Percentiles rank a stretch among this genome's conserved stretches.
These are phyloP conservation scores for Halictus quadricinctus DNA, from an alignment of 2,888 invertebrate species.

Conservation along the genomic window DNA sequence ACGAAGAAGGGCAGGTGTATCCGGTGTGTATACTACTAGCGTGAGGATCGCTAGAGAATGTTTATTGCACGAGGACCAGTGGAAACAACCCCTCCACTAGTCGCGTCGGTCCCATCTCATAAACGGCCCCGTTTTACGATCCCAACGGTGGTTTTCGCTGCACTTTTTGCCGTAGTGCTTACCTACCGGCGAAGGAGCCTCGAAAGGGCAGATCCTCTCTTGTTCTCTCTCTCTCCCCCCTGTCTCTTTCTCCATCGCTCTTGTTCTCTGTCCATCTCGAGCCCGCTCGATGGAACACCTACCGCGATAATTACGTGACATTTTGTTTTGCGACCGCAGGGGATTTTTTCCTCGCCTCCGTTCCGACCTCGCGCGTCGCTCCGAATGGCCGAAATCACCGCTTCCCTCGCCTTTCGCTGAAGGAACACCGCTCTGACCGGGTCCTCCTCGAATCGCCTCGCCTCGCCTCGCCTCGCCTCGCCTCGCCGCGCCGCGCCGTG, in stretches of 20 bases:
- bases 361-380: constrained; percentile 54
- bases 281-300: constrained; percentile 72
- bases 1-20: constrained; percentile 41
- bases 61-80: constrained; percentile 59
- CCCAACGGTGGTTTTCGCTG: constrained; percentile 66
- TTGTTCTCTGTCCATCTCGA: neutral
- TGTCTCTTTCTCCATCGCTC: neutral
- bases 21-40: constrained; percentile 13
- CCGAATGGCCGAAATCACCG: constrained; percentile 5
- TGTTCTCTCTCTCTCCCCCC: neutral
- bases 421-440: neutral
- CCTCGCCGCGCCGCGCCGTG: constrained; percentile 16
- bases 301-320: constrained; percentile 79
- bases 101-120: constrained; percentile 70
- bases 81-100: constrained; percentile 63
- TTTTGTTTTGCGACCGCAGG: constrained; percentile 76
- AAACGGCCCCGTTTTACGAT: constrained; percentile 77
- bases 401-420: neutral
- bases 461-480: constrained; percentile 23
- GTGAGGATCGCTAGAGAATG: constrained; percentile 52
- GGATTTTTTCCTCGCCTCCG: constrained; percentile 72
- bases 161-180: constrained; percentile 57
- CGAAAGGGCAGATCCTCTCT: neutral
- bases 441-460: neutral
- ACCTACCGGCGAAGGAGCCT: constrained; percentile 30